Evolutionary conservation across 2,888 invertebrate species (phyloP).

Genomic region (Meghimatium bilineatum): DNA sequence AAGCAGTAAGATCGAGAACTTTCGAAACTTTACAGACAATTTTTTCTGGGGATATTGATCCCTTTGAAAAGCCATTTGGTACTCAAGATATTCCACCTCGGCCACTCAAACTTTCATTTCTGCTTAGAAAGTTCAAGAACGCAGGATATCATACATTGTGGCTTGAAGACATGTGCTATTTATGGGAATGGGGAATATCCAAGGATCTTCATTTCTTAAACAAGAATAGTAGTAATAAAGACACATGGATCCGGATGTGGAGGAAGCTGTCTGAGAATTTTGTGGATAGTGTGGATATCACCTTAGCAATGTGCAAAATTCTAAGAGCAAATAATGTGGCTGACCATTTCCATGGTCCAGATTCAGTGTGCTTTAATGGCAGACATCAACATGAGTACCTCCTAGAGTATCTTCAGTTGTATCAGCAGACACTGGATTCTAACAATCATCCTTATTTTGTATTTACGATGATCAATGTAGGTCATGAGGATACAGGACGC

Average conservation of each 20-base stretch:
- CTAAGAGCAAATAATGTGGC: slow-evolving; percentile 56
- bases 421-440: slow-evolving; percentile 52
- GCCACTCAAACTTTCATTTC: slow-evolving; percentile 54
- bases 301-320: slow-evolving; percentile 63
- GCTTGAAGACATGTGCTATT: slow-evolving; percentile 68
- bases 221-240: slow-evolving; percentile 46
- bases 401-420: slow-evolving; percentile 60
- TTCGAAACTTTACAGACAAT: slow-evolving; percentile 66
- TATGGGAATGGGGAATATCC: slow-evolving; percentile 69
- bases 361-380: slow-evolving; percentile 66
- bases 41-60: slow-evolving; percentile 63
- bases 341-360: slow-evolving; percentile 66
- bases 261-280: slow-evolving; percentile 54
- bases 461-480: slow-evolving; percentile 61
- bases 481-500: slow-evolving; percentile 64
- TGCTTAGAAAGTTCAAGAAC: slow-evolving; percentile 56
- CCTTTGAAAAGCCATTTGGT: slow-evolving; percentile 61
- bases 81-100: slow-evolving; percentile 58
- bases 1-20: slow-evolving; percentile 65
- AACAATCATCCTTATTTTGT: slow-evolving; percentile 56
- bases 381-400: slow-evolving; percentile 65
- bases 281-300: slow-evolving; percentile 61
- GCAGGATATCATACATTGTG: slow-evolving; percentile 63
- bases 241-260: slow-evolving; percentile 58
- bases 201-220: slow-evolving; percentile 65